A percentile compares a stretch with the other conserved stretches of the same genome.
Conservation (phyloP, 2,113 vertebrate genomes). For the Corythaixoides concolor region DNA sequence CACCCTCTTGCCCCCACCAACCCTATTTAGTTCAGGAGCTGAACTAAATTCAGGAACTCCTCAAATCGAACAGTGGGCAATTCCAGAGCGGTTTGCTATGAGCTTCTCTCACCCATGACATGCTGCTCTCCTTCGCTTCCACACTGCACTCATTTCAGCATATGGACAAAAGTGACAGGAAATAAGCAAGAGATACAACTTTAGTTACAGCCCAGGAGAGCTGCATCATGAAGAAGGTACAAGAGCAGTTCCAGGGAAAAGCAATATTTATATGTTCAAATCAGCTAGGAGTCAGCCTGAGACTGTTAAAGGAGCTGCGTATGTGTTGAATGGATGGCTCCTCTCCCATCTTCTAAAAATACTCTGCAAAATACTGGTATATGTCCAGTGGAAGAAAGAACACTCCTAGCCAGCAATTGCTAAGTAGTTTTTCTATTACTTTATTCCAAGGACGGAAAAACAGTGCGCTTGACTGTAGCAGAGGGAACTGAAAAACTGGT, state of each 20-base stretch:
- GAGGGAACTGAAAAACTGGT: background rate
- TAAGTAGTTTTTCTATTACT: background rate
- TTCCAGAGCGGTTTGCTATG: background rate
- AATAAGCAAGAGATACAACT: background rate
- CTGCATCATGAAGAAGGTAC: background rate
- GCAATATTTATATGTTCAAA: background rate
- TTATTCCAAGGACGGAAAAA: background rate
- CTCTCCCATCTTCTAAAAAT: background rate
- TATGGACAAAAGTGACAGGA: background rate
- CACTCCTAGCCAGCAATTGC: background rate
- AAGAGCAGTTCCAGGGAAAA: background rate
- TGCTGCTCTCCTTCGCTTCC: background rate
- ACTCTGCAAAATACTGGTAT: background rate
- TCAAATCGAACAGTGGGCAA: background rate
- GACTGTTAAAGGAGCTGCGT: background rate
- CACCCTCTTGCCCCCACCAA: background rate
- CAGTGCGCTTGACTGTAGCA: background rate
- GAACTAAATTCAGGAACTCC: background rate
- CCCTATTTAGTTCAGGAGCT: background rate
- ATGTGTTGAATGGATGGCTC: background rate
- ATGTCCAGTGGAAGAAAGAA: background rate
- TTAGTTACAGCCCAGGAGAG: background rate
- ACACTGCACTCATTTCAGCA: background rate
- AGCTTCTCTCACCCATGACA: background rate
- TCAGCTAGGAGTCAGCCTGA: background rate